phyloP scores from a whole-genome alignment of 2,113 vertebrate genomes.

The Megalops atlanticus region DNA sequence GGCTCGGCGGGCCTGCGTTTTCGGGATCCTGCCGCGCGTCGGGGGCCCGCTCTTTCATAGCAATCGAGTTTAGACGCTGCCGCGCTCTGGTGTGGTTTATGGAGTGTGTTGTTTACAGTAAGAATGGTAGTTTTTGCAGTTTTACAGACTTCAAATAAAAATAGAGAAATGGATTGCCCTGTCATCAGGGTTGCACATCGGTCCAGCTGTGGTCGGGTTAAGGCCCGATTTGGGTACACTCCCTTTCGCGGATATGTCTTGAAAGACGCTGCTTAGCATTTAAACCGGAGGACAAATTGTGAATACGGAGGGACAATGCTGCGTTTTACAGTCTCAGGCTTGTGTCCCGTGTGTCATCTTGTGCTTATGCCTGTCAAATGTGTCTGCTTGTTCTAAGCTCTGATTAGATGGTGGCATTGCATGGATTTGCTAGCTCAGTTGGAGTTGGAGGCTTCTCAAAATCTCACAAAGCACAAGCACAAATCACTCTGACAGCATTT shows the following conservation, averaged over 20 bases:
- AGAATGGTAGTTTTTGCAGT: constrained; percentile 67
- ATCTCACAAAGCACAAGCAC: too few species aligned
- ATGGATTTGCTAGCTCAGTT: constrained; percentile 13
- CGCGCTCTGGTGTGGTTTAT: constrained; percentile 73
- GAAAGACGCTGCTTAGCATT: constrained; percentile 42
- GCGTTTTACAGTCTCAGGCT: constrained; percentile 53
- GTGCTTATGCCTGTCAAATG: constrained; percentile 46
- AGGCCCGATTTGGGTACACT: constrained; percentile 28
- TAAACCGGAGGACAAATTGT: constrained; percentile 48
- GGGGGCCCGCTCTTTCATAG: constrained; percentile 24
- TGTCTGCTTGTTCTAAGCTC: not conserved
- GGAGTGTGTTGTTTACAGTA: constrained; percentile 75
- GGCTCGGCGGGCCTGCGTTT: constrained; percentile 26
- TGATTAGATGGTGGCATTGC: constrained; percentile 18
- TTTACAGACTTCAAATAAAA: constrained; percentile 72
- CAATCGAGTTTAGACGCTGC: constrained; percentile 53
- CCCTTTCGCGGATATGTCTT: constrained; percentile 26
- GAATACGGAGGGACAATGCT: constrained; percentile 35
- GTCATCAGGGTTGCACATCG: constrained; percentile 64
- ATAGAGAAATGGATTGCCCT: constrained; percentile 65
- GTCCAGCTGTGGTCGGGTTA: constrained; percentile 58
- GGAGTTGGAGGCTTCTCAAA: not conserved
- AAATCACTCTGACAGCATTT: not conserved
- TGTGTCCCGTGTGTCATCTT: constrained; percentile 44
- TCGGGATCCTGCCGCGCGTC: constrained; percentile 25